Base-by-base conservation (phyloP, 1,140 invertebrate genomes). In the Tribolium madens region DNA sequence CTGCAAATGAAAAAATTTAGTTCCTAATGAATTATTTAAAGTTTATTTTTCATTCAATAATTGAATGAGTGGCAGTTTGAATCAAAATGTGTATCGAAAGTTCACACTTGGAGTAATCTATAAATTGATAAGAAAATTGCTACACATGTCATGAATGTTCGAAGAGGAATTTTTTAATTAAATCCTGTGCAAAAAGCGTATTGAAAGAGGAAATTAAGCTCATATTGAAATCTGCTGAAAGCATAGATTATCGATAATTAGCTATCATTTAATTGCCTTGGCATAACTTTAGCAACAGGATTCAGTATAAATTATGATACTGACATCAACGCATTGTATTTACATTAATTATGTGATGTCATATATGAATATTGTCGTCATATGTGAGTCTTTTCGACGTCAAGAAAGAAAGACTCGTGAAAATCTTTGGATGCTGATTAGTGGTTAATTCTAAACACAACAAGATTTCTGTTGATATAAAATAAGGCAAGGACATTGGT, bases 401-500 rank as follows among this genome's bases (percentile, higher is more conserved):
- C 50, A 52, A 13, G 3, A 52, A 52, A 13, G 50, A 52, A 52
- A 52, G n/a, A 15, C 3, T 15, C 14, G 13, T 7, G 14, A 52
- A 52, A 57, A 57, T 18, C 52, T 57, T 5, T 18, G 17, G 17
- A 57, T 57, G 14, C 17, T 57, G n/a, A 18, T 18, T 7, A 17
- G 48, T 50, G 52, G 17, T 3, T 10, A 18, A 57, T 57, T 57
- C 52, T 21, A 21, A 2, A 17, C 2, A 57, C 14, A 6, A 17
- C 52, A 57, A 57, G 17, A 21, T 57, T 57, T 17, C 52, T 57
- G 52, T 57, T 14, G 6, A 57, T 57, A 57, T 10, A 57, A 57
- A 50, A 50, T 57, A 15, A 18, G 52, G 52, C 48, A 57, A 57
- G 52, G 52, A 57, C 17, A 57, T 21, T 57, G 52, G 52, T 57